These are phyloP conservation scores for Mechanitis messenoides DNA, from an alignment of 2,888 invertebrate species.

Conservation along the genomic window DNA sequence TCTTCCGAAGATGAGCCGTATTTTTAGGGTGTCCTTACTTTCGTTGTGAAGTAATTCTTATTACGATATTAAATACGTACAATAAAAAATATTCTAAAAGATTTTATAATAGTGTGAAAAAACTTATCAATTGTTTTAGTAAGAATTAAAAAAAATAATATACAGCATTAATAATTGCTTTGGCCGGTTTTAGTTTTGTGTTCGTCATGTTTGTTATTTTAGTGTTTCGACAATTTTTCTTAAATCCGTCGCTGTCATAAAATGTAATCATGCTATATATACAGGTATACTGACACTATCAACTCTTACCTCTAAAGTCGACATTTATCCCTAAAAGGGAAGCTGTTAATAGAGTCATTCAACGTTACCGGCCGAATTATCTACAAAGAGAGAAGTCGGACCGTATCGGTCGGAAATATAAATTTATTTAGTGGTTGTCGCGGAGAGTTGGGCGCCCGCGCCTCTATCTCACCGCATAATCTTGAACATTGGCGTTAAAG, in stretches of 20 bases:
- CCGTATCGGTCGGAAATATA: slow-evolving; percentile 73
- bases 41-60: not conserved
- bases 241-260: not conserved
- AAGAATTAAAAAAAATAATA: too few relatives aligned
- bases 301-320: slow-evolving; percentile 53
- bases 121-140: too few relatives aligned
- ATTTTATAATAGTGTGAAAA: too few relatives aligned
- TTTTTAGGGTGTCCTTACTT: slow-evolving; percentile 45
- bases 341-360: slow-evolving; percentile 78
- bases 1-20: slow-evolving; percentile 59
- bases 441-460: slow-evolving; percentile 71
- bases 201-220: not conserved
- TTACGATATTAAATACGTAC: too few relatives aligned
- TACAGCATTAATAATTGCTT: too few relatives aligned
- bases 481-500: slow-evolving; percentile 78
- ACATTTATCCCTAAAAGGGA: slow-evolving; percentile 75
- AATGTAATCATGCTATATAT: slow-evolving; percentile 48
- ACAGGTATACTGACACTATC: slow-evolving; percentile 39
- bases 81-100: too few relatives aligned
- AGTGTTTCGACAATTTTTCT: not conserved
- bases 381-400: slow-evolving; percentile 72
- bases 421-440: slow-evolving; percentile 74
- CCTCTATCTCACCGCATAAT: slow-evolving; percentile 73
- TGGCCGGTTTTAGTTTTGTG: not conserved
- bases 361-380: slow-evolving; percentile 75